Evolutionary conservation across 2,797 vertebrate genomes (phyloP).

Genomic region (Sphenopsis melanotis): DNA sequence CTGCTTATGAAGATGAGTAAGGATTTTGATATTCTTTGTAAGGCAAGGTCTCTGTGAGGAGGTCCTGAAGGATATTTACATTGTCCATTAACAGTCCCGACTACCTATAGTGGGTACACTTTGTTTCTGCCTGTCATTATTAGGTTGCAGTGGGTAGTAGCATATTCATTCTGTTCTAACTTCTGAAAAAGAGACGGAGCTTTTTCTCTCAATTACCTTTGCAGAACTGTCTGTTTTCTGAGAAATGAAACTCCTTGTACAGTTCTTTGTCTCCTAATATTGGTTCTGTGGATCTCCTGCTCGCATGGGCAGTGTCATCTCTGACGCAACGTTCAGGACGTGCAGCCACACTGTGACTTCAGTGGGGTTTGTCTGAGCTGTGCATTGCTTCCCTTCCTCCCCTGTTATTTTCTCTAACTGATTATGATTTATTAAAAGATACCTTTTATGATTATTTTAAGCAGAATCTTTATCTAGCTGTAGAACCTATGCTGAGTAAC

Average conservation of each 20-base stretch:
- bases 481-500: neutral
- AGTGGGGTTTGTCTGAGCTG: neutral
- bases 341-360: neutral
- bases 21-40: neutral
- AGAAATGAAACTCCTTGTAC: neutral
- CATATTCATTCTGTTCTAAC: neutral
- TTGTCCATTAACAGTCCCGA: neutral
- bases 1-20: neutral
- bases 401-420: neutral
- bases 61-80: neutral
- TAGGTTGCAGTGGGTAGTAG: neutral
- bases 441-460: neutral
- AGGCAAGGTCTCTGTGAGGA: neutral
- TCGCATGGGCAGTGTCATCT: neutral
- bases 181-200: neutral
- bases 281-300: neutral
- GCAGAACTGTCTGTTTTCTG: neutral
- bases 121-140: neutral
- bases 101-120: rapidly evolving
- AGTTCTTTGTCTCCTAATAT: neutral
- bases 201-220: neutral
- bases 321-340: rapidly evolving
- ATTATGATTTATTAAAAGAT: neutral
- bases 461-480: neutral
- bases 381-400: neutral